Percentiles rank a stretch among this genome's conserved stretches.
Conservation (phyloP, 2,113 vertebrate genomes). For the Sphaerodactylus townsendi region DNA sequence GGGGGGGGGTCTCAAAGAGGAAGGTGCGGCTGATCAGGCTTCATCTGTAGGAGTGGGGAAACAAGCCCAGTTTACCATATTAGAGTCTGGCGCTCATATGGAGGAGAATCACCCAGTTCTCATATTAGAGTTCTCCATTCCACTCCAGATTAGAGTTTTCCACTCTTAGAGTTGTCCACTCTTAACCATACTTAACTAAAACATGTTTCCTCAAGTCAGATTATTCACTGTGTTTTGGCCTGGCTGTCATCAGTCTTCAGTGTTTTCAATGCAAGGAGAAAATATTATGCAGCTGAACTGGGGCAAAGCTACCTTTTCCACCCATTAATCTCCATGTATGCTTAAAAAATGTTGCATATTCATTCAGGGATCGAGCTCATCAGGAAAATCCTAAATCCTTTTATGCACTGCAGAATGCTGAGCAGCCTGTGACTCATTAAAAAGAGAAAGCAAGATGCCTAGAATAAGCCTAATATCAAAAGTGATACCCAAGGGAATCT, state of each 20-base stretch:
- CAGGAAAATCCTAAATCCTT: constrained; percentile 58
- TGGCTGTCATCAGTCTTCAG: constrained; percentile 47
- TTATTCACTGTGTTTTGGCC: constrained; percentile 46
- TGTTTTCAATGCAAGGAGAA: constrained; percentile 37
- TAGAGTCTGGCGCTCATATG: too few species aligned
- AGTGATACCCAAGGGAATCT: constrained; percentile 39
- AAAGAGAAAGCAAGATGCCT: constrained; percentile 42
- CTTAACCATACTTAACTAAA: too few species aligned
- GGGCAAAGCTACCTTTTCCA: not conserved
- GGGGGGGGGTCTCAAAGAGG: too few species aligned
- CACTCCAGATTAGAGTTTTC: too few species aligned
- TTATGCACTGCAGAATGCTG: constrained; percentile 49
- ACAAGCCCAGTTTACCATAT: too few species aligned
- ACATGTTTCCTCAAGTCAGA: constrained; percentile 34
- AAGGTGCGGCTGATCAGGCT: too few species aligned
- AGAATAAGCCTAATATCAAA: constrained; percentile 41
- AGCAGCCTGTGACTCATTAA: constrained; percentile 56
- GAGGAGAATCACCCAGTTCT: too few species aligned
- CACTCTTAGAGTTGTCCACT: too few species aligned
- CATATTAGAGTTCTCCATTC: too few species aligned
- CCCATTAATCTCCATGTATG: not conserved
- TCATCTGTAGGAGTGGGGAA: too few species aligned
- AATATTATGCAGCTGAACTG: not conserved
- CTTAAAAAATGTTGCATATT: constrained; percentile 43
- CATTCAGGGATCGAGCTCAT: constrained; percentile 53